These are phyloP conservation scores for Habropoda laboriosa DNA, from an alignment of 1,140 invertebrate species.

Conservation along the genomic window DNA sequence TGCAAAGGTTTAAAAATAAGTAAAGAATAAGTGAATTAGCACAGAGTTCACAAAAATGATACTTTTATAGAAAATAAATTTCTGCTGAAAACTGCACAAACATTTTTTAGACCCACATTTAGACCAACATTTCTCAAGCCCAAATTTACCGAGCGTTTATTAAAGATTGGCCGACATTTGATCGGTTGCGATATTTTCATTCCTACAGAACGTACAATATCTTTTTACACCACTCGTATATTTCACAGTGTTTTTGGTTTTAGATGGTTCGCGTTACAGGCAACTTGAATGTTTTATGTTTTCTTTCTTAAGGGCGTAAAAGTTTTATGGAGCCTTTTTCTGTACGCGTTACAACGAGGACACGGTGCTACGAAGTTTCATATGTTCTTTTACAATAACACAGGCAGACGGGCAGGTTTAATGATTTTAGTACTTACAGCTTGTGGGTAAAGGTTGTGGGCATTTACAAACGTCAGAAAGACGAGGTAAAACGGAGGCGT, in stretches of 20 bases:
- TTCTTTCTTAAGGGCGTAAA: background rate
- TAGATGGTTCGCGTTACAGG: background rate
- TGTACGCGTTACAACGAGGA: background rate
- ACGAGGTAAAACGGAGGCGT: conserved; percentile 7
- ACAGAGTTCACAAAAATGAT: no score
- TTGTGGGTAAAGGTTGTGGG: background rate
- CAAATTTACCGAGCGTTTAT: background rate
- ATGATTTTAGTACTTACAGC: background rate
- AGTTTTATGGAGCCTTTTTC: background rate
- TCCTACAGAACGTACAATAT: background rate
- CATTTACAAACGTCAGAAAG: background rate
- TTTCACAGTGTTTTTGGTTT: background rate
- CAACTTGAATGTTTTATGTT: background rate
- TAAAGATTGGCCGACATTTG: background rate
- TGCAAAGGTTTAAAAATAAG: no score
- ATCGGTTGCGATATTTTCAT: no score
- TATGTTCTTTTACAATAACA: background rate
- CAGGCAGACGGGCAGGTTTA: background rate
- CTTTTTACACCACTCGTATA: background rate
- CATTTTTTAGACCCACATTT: no score
- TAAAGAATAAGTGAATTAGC: no score
- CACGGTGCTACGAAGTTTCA: background rate
- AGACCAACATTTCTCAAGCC: no score
- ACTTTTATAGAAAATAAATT: no score
- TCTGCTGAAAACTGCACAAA: no score